phyloP scores from a whole-genome alignment of 2,888 invertebrate genomes.

The Tetragnatha montana region DNA sequence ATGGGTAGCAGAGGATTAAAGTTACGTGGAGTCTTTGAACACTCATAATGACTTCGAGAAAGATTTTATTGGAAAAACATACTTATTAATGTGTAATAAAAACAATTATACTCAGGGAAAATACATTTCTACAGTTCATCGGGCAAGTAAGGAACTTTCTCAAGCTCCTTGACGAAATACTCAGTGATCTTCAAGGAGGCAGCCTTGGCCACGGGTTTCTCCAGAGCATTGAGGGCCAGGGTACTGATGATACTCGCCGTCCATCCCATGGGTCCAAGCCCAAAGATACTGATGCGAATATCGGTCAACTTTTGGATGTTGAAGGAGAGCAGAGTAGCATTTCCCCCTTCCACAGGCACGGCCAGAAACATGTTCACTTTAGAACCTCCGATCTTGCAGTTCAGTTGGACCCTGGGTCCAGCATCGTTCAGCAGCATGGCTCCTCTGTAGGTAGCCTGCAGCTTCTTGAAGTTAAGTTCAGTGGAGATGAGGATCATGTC shows the following conservation, averaged over 20 bases:
- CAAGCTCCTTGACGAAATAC: conserved; percentile 60
- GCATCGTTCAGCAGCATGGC: conserved; percentile 45
- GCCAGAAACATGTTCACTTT: conserved; percentile 56
- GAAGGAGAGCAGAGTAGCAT: conserved; percentile 55
- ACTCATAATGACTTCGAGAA: too few relatives aligned
- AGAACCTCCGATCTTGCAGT: conserved; percentile 56
- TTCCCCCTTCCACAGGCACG: conserved; percentile 65
- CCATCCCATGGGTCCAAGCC: conserved; percentile 66
- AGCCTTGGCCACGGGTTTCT: conserved; percentile 62
- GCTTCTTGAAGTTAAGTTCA: conserved; percentile 47
- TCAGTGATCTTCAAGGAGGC: conserved; percentile 49
- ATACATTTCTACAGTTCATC: background rate
- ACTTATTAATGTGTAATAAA: too few relatives aligned
- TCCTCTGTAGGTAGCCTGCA: conserved; percentile 57
- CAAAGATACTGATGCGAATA: conserved; percentile 52
- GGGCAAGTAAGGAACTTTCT: conserved; percentile 47
- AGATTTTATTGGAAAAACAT: too few relatives aligned
- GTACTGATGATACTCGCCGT: conserved; percentile 59
- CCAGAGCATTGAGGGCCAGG: conserved; percentile 56
- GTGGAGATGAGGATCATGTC: conserved; percentile 57
- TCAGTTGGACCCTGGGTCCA: conserved; percentile 48
- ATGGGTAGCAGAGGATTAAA: too few relatives aligned
- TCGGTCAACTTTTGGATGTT: conserved; percentile 48
- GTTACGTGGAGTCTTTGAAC: too few relatives aligned
- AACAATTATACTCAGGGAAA: too few relatives aligned